Base-by-base conservation (phyloP, 2,113 vertebrate species). In the Heteronetta atricapilla region DNA sequence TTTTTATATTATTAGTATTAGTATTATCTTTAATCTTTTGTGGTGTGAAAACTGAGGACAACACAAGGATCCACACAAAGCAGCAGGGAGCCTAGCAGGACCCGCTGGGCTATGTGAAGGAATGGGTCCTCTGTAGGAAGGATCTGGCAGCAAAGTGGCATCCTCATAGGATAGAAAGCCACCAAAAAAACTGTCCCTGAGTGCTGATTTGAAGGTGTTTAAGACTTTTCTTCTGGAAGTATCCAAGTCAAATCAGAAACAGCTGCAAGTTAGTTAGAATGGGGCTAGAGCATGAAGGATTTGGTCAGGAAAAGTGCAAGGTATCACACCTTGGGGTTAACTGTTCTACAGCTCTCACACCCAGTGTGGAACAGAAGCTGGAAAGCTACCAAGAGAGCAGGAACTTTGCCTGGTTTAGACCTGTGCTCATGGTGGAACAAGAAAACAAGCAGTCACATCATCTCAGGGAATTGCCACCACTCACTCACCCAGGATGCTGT, bases 1-100 rank as follows among this genome's bases (percentile, higher is more conserved):
- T 94, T 96, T 97, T 97, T 92, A 93, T 95, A 96, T 97, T 94
- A 97, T 98, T 97, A 97, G 97, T 96, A 96, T 91, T 95, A 89
- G 93, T 88, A 97, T 98, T 98, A 98, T 98, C 97, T 98, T 98
- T 97, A 98, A 98, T 98, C 97, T 98, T 98, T 97, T 98, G 97
- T 97, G 95, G 90, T 86, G 90, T 93, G 95, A 97, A 98, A 98
- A 98, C 98, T 96, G 96, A 96, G 96, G 95, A 96, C 96, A 96
- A 97, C 96, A 93, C 88, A 50, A 48, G 52, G 95, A 89, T 91
- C 91, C 81, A 82, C 75, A 93, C 82, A 95, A 94, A 94, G 73
- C 94, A 79, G 14, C 58, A 40, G 80, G 81, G 64, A 79, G 62
- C 82, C 42, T 75, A 36, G 58, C 44, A 86, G 85, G 63, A 42